phyloP scores from a whole-genome alignment of 2,888 invertebrate genomes.

The Pristionchus exspectatus region DNA sequence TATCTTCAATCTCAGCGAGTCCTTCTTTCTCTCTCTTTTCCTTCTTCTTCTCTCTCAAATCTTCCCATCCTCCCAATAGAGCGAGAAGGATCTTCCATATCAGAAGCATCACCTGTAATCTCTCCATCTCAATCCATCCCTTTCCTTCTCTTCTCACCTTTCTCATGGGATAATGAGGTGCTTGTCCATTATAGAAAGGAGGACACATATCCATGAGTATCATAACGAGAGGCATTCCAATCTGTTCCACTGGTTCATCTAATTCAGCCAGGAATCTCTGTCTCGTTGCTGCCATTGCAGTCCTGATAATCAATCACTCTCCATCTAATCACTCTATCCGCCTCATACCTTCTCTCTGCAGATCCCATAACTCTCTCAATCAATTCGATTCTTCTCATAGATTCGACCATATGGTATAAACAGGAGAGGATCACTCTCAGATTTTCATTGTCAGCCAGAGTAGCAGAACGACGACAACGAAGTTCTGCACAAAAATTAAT shows the following conservation, averaged over 20 bases:
- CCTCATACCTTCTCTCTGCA: constrained; percentile 62
- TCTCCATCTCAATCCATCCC: background rate
- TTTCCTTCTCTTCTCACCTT: constrained; percentile 82
- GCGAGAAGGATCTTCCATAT: constrained; percentile 96
- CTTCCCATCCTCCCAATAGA: constrained; percentile 90
- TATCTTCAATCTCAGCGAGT: constrained; percentile 91
- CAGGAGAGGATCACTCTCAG: constrained; percentile 93
- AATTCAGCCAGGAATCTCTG: constrained; percentile 51
- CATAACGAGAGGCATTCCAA: constrained; percentile 79
- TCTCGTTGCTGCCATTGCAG: constrained; percentile 52
- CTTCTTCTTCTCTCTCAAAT: constrained; percentile 85
- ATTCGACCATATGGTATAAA: constrained; percentile 95
- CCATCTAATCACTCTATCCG: background rate
- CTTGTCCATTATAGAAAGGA: constrained; percentile 93
- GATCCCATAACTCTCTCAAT: constrained; percentile 83
- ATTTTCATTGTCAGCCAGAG: constrained; percentile 91
- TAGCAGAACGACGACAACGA: constrained; percentile 84
- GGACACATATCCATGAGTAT: constrained; percentile 96
- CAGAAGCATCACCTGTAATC: constrained; percentile 86
- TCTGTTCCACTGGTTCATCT: constrained; percentile 74
- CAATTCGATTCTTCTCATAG: constrained; percentile 84
- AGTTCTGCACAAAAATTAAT: constrained; percentile 25
- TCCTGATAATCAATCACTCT: background rate
- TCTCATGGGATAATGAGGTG: constrained; percentile 98
- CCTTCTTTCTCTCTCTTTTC: constrained; percentile 63